Conservation (phyloP, 2,113 vertebrate species). For the Kryptolebias marmoratus region DNA sequence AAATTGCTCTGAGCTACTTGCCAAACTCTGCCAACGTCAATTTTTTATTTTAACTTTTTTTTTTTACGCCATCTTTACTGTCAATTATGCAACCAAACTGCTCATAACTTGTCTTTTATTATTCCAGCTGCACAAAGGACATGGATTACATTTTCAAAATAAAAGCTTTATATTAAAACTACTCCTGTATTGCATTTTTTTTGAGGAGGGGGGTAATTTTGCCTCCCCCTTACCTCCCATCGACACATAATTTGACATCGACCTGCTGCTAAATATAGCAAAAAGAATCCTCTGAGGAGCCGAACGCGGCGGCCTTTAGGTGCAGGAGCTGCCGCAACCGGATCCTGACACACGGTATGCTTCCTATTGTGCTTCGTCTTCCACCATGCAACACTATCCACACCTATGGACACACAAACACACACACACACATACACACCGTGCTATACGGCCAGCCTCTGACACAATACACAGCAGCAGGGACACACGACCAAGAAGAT, state of each 20-base stretch:
- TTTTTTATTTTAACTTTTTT: constrained; percentile 12
- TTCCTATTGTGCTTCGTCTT: constrained; percentile 56
- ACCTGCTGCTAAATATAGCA: constrained; percentile 64
- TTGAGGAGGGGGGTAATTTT: neutral
- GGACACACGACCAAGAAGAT: constrained; percentile 15
- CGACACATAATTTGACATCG: too few relatives aligned
- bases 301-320: constrained; percentile 44
- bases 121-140: constrained; percentile 30
- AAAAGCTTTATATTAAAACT: constrained; percentile 60
- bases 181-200: neutral
- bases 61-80: neutral
- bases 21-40: too few relatives aligned
- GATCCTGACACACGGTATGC: constrained; percentile 61
- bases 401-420: constrained; percentile 20
- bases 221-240: neutral
- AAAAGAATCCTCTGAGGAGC: constrained; percentile 33
- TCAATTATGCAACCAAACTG: constrained; percentile 47
- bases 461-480: constrained; percentile 31
- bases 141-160: constrained; percentile 58
- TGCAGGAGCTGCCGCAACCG: constrained; percentile 59
- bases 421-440: constrained; percentile 14
- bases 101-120: constrained; percentile 36
- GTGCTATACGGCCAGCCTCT: neutral
- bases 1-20: too few relatives aligned
- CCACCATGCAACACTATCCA: constrained; percentile 65